Evolutionary conservation across 2,797 vertebrate genomes (phyloP).

Genomic region (Alauda arvensis): DNA sequence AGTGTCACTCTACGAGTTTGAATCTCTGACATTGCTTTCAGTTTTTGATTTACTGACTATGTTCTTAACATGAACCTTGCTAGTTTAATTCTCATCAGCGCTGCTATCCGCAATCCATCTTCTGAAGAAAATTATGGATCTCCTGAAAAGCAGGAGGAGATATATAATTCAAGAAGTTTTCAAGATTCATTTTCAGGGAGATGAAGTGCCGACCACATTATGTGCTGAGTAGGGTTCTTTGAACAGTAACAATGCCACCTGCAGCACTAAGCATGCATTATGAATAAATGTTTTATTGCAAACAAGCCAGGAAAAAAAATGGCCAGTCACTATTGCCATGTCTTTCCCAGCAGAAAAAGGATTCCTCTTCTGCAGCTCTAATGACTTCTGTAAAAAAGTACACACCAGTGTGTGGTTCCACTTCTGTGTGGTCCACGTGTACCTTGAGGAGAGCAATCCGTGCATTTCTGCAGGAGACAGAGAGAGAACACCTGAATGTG

Average conservation of each 20-base stretch:
- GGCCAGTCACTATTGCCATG: not conserved
- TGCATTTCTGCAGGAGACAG: not conserved
- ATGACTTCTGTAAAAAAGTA: not conserved
- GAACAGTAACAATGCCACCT: constrained; percentile 66
- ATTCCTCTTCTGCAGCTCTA: not conserved
- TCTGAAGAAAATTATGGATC: constrained; percentile 53
- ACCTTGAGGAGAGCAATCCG: not conserved
- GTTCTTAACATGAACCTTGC: constrained; percentile 61
- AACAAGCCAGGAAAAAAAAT: not conserved
- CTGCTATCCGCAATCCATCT: constrained; percentile 33
- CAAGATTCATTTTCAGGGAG: constrained; percentile 60
- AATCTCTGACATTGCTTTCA: constrained; percentile 1
- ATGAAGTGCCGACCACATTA: constrained; percentile 34
- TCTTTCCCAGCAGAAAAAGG: constrained; percentile 27
- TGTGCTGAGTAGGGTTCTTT: constrained; percentile 56
- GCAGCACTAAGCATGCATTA: constrained; percentile 56
- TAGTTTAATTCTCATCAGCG: constrained; percentile 60
- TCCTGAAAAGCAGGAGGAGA: constrained; percentile 50
- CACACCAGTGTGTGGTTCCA: not conserved
- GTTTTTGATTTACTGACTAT: constrained; percentile 58
- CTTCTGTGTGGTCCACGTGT: not conserved
- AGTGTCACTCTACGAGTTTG: not conserved
- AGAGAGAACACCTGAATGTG: not conserved
- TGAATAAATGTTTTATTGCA: constrained; percentile 52
- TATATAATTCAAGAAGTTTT: constrained; percentile 67